Conservation (phyloP, 2,113 vertebrate genomes). For the Tragelaphus buxtoni region DNA sequence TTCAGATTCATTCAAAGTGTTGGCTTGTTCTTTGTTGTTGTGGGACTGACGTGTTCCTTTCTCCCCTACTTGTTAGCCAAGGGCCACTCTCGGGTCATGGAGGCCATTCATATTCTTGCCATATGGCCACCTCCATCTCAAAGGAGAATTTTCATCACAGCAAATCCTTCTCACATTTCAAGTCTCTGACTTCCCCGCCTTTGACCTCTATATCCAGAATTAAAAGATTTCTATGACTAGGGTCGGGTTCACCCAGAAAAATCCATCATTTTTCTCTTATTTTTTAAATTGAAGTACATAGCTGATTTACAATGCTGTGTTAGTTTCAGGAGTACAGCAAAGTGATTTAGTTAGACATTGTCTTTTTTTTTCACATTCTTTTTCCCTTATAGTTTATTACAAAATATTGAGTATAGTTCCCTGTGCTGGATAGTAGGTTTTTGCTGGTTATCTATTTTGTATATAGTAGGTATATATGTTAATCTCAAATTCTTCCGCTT, state of each 20-base stretch:
- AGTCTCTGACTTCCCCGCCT: background rate
- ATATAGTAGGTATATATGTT: background rate
- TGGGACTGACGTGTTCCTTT: background rate
- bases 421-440: background rate
- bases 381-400: background rate
- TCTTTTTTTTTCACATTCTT: background rate
- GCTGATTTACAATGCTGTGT: background rate
- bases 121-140: background rate
- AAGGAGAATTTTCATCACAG: background rate
- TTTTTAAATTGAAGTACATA: background rate
- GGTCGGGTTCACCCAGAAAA: background rate
- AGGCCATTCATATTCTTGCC: background rate
- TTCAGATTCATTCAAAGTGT: background rate
- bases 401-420: background rate
- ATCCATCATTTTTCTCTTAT: background rate
- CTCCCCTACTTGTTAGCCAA: background rate
- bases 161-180: background rate
- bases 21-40: background rate
- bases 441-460: background rate
- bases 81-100: background rate
- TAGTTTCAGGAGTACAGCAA: background rate
- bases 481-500: background rate
- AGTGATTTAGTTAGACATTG: background rate
- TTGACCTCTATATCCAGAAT: background rate
- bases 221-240: background rate